Base-by-base conservation (phyloP, 2,888 invertebrate genomes). In the Loripinus fragilis region DNA sequence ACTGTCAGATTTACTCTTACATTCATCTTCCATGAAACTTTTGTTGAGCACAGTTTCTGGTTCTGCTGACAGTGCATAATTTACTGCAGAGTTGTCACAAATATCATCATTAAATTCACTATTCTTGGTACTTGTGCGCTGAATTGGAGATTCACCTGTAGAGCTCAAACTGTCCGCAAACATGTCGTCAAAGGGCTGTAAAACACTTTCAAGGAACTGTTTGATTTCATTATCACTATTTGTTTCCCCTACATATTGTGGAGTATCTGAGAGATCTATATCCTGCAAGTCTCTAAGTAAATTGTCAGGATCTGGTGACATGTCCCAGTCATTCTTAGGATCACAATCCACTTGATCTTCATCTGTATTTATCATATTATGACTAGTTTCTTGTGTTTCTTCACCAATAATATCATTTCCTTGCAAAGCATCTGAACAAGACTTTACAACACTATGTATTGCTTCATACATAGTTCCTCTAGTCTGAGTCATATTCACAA, bases 101-200 rank as follows among this genome's bases (percentile, higher is more conserved):
- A 25, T 5, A 10, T 33, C 23, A 17, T 60, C 20, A 17, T 33
- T 15, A 5, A 60, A 33, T 10, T 60, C 60, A 33, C 1, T 20
- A 60, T 60, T 20, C 33, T 60, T 60, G 30, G 60, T 60, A 17
- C 60, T 60, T 2, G 60, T 60, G 33, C 60, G 60, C 3, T 60
- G 60, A 23, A 38, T 64, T 35, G 71, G 74, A 60, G 69, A 69
- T 64, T 70, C 72, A 65, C 65, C 41, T 25, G 50, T 23, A 38
- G 69, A 78, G 25, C 71, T 69, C 38, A 76, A 81, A 52, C 76
- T 80, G 17, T 84, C 79, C 23, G 76, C 35, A 12, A 83, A 41
- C 7, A 86, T 73, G 48, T 87, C 79, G 78, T 87, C 86, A 15
- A 87, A 67, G 0, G 87, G 82, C 52, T 81, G 81, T 23, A 86